These are phyloP conservation scores for Aricia artaxerxes DNA, from an alignment of 2,888 invertebrate species.

Conservation along the genomic window DNA sequence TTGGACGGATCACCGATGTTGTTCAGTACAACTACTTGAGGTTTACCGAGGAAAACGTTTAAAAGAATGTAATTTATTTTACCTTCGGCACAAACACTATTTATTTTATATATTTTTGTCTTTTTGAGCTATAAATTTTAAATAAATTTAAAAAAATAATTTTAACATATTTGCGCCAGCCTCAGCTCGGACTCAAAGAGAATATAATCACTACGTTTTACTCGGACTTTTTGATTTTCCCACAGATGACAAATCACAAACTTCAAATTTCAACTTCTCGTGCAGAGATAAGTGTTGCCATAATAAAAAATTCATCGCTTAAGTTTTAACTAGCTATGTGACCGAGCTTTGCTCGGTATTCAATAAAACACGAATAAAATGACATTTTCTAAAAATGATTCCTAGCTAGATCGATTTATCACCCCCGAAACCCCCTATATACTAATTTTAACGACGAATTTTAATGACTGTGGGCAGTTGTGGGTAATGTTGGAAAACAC, in stretches of 20 bases:
- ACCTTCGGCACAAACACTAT: conserved; percentile 74
- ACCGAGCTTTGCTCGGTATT: no score
- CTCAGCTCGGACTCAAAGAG: conserved; percentile 53
- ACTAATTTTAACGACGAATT: no score
- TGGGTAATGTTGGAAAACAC: no score
- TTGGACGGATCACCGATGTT: conserved; percentile 46
- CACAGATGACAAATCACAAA: conserved; percentile 39
- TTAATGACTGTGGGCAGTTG: no score
- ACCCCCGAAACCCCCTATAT: no score
- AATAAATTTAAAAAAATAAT: conserved; percentile 55
- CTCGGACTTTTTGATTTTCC: conserved; percentile 46
- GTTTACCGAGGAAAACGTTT: conserved; percentile 29
- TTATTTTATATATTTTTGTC: conserved; percentile 54
- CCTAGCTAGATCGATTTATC: no score
- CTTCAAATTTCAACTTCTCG: not conserved
- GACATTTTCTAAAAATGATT: no score
- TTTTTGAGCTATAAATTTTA: conserved; percentile 66
- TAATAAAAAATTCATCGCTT: not conserved
- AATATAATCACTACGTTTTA: no score
- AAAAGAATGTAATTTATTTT: conserved; percentile 52
- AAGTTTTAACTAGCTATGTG: no score
- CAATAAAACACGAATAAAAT: no score
- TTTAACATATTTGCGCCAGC: conserved; percentile 53
- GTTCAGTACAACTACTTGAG: conserved; percentile 19
- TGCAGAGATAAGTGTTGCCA: not conserved